Percentiles rank a stretch among this genome's conserved stretches.
Evolutionary conservation across 2,797 vertebrate genomes (phyloP).

Genomic region (Leucoraja ocellata): DNA sequence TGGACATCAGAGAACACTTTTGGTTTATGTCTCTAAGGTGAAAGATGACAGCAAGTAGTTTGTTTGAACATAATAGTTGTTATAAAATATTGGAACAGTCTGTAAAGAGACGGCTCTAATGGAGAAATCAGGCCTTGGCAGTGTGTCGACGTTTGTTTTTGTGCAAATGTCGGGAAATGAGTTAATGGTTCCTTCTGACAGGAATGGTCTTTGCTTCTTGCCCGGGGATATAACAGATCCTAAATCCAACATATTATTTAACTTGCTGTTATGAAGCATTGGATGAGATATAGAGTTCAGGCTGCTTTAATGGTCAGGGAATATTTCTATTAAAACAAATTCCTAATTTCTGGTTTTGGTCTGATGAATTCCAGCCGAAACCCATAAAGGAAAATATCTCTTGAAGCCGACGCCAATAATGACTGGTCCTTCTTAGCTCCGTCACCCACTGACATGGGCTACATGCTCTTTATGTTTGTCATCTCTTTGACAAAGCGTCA

Average conservation of each 20-base stretch:
- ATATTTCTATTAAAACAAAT: neutral
- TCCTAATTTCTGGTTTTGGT: neutral
- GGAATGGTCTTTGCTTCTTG: neutral
- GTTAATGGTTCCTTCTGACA: neutral
- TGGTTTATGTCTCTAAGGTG: neutral
- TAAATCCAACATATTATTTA: neutral
- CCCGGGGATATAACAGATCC: neutral
- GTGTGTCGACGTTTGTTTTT: neutral
- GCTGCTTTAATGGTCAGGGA: neutral
- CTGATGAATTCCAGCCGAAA: neutral
- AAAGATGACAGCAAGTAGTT: neutral
- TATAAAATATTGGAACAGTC: neutral
- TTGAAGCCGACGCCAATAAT: neutral
- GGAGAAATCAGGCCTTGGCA: neutral
- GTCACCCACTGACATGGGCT: neutral
- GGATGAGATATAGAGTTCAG: neutral
- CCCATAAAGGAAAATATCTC: neutral
- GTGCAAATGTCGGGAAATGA: slow-evolving; percentile 8
- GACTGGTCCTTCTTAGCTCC: neutral
- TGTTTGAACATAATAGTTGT: neutral
- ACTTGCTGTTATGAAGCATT: neutral
- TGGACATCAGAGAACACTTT: neutral
- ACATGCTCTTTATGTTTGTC: neutral
- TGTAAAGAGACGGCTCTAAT: neutral
- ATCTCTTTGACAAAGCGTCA: neutral